Conservation (phyloP, 2,888 invertebrate genomes). For the Lepeophtheirus nordmannii region DNA sequence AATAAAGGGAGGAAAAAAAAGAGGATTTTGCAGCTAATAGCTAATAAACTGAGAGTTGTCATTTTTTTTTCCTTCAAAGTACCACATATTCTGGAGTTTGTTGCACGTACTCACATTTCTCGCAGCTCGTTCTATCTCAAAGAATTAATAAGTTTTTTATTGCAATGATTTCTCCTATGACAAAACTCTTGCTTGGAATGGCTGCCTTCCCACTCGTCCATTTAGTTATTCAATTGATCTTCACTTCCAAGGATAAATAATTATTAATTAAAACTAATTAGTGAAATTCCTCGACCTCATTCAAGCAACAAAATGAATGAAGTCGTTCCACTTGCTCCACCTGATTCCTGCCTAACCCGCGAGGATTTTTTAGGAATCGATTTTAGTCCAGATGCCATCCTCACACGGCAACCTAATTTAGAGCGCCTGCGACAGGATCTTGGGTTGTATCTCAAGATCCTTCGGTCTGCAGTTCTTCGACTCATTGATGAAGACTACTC, state of each 20-base stretch:
- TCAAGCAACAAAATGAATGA: neutral
- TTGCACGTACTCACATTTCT: too few species aligned
- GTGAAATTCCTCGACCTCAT: too few species aligned
- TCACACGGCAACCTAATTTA: constrained; percentile 35
- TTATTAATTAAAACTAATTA: too few species aligned
- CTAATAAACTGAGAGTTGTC: too few species aligned
- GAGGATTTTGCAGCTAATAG: too few species aligned
- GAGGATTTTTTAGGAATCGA: constrained; percentile 13
- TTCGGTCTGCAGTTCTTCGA: constrained; percentile 86
- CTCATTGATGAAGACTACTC: constrained; percentile 94
- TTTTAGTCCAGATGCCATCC: constrained; percentile 10
- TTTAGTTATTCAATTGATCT: neutral
- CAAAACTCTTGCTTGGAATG: neutral
- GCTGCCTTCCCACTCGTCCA: neutral
- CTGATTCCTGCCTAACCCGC: neutral
- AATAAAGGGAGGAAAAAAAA: too few species aligned
- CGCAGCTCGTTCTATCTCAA: too few species aligned
- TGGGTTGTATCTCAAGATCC: constrained; percentile 71
- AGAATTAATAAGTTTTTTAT: too few species aligned
- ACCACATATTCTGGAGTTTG: too few species aligned
- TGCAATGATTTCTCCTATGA: neutral
- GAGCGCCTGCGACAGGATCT: constrained; percentile 78
- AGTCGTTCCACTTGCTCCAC: constrained; percentile 2
- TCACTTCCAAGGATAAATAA: neutral
- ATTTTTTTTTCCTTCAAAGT: too few species aligned